Conservation (phyloP, 2,113 vertebrate genomes). For the Oxyura jamaicensis region DNA sequence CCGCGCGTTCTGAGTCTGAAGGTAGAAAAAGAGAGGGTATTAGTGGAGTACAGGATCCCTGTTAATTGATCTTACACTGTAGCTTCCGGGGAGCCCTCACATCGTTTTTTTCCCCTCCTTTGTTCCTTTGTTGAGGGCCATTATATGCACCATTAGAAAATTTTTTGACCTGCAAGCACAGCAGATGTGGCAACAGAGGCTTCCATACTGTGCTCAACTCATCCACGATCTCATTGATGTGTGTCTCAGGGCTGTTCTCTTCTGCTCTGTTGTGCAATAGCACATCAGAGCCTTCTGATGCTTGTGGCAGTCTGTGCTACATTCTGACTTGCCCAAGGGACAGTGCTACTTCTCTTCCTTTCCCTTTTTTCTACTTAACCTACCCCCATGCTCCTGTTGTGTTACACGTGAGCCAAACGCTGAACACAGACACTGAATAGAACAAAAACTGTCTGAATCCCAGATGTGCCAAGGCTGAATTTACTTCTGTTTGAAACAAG, state of each 20-base stretch:
- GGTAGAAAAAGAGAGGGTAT: neutral
- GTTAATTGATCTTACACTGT: neutral
- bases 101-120: neutral
- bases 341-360: neutral
- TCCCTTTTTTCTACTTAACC: neutral
- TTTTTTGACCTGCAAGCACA: neutral
- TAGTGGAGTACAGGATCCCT: neutral
- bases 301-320: slow-evolving; percentile 28
- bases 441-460: neutral
- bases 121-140: slow-evolving; percentile 1
- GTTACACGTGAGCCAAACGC: neutral
- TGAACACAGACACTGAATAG: neutral
- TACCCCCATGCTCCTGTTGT: neutral
- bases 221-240: neutral
- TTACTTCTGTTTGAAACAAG: neutral
- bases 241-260: slow-evolving; percentile 25
- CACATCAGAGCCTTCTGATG: neutral
- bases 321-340: neutral
- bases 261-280: slow-evolving; percentile 33
- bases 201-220: neutral
- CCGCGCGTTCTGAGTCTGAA: neutral
- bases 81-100: neutral
- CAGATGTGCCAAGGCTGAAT: neutral
- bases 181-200: neutral
- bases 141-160: slow-evolving; percentile 29